These are phyloP conservation scores for Oreochromis grahami DNA, from an alignment of 2,797 vertebrate species.

Conservation along the genomic window DNA sequence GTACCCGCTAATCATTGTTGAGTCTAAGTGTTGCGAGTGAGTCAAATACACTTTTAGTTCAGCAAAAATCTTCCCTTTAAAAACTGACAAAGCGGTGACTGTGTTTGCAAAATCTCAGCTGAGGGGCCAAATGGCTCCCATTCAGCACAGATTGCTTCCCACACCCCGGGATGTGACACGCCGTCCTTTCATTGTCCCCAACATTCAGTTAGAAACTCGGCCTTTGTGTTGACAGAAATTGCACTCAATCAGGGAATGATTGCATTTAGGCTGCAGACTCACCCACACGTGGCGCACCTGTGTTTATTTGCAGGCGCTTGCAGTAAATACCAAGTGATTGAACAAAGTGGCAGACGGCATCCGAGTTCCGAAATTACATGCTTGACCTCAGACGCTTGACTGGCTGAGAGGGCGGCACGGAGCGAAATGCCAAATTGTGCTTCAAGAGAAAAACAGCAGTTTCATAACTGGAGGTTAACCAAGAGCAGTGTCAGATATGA, in stretches of 20 bases:
- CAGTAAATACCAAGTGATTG: slow-evolving; percentile 63
- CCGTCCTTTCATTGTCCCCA: slow-evolving; percentile 33
- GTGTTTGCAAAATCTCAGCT: slow-evolving; percentile 44
- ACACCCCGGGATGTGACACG: slow-evolving; percentile 26
- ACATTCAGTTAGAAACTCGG: slow-evolving; percentile 22
- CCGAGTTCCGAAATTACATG: slow-evolving; percentile 57
- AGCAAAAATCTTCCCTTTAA: slow-evolving; percentile 34
- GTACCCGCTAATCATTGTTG: slow-evolving; percentile 58
- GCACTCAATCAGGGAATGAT: slow-evolving; percentile 20
- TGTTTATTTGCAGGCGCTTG: slow-evolving; percentile 66
- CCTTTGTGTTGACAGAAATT: slow-evolving; percentile 51
- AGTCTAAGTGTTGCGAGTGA: slow-evolving; percentile 52
- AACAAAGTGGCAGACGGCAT: slow-evolving; percentile 44
- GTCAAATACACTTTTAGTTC: slow-evolving; percentile 48
- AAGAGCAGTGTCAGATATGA: not conserved
- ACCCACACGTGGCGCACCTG: slow-evolving; percentile 59
- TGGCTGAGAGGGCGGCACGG: slow-evolving; percentile 4
- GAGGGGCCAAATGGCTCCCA: slow-evolving; percentile 34
- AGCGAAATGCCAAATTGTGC: slow-evolving; percentile 23
- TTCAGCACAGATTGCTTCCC: slow-evolving; percentile 40
- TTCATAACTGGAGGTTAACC: slow-evolving; percentile 30
- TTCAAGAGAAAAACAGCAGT: slow-evolving; percentile 27
- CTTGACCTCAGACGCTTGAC: slow-evolving; percentile 53
- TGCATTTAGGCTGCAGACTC: slow-evolving; percentile 15
- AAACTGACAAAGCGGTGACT: slow-evolving; percentile 51